Base-by-base conservation (phyloP, 2,888 invertebrate species). In the Acanthoscelides obtectus region DNA sequence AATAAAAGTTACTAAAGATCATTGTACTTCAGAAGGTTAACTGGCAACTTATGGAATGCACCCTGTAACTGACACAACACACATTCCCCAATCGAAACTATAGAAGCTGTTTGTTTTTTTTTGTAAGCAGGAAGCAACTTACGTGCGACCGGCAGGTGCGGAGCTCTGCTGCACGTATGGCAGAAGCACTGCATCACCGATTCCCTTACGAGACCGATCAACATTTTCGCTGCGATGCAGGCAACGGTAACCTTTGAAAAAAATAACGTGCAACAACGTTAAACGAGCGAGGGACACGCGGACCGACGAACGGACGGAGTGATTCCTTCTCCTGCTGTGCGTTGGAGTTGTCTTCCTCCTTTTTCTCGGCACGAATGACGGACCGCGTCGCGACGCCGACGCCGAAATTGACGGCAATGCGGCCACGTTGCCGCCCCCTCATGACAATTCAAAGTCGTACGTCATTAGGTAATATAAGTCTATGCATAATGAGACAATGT, bases 101-200 rank as follows among this genome's bases (percentile, higher is more conserved):
- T n/a, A n/a, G n/a, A n/a, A n/a, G n/a, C n/a, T n/a, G n/a, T n/a
- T n/a, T n/a, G n/a, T n/a, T n/a, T n/a, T n/a, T n/a, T n/a, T n/a
- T n/a, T n/a, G n/a, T n/a, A n/a, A n/a, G n/a, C n/a, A n/a, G n/a
- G n/a, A n/a, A n/a, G n/a, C n/a, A 45, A 85, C 90, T 90, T 90
- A 92, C 93, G 91, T 88, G 92, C 91, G 88, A 91, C 89, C 84
- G 92, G 91, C 84, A 94, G 86, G 12, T 4, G 5, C 79, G 95
- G 94, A 82, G 94, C 94, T 86, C 94, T 92, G n/a, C n/a, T n/a
- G 91, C 95, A 95, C 87, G 94, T 93, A 88, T 95, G 94, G 89
- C 95, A 95, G 90, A 95, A 95, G 89, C 95, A 95, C 90, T 94
- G 94, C 92, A 95, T 90, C 86, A 95, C 94, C 86, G 95, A 95